Evolutionary conservation across 2,797 vertebrate genomes (phyloP), one percentile per base, ranked within the genome.

Genomic region (Cyclopterus lumpus): DNA sequence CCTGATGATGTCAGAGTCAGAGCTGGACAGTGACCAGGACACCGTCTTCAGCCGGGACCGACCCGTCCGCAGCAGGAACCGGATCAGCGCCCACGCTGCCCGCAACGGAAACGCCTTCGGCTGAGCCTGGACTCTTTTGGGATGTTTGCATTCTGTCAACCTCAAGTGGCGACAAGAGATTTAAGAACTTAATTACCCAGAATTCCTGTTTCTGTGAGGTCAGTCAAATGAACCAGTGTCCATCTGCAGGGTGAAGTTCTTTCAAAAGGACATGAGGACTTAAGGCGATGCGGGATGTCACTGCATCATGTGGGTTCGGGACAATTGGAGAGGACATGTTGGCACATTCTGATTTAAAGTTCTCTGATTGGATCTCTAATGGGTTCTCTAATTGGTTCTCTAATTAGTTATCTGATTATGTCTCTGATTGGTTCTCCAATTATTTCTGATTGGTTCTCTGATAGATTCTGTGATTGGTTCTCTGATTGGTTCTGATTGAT

Each of bases 1-100:
- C 89, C 92, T 99, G 75, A 98, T 97, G 97, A 96, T 97, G 88
- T 98, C 97, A 0, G 97, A 98, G 82, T 97, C 97, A 0, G 97
- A 99, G 91, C 94, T 96, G 85, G 97, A 97, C 87, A 97, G 97
- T 16, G 97, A 98, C 75, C 96, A 96, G 93, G 96, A 97, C 89
- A 94, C 95, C 59, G 67, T 80, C 67, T 87, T 97, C 91, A 96
- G 94, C 87, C 93, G 92, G 59, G 95, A 95, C 65, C 95, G 94
- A 62, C 82, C 90, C 4, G 92, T 94, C 80, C 94, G 92, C 81
- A 92, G 93, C 80, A 92, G 93, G 69, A 93, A 90, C 70, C 86
- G 93, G 72, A 40, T 86, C 67, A 92, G 94, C 2, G 40, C 66
- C 14, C 94, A 95, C 60, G 87, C 93, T 0, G 2, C 93, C 36